phyloP scores from a whole-genome alignment of 2,797 vertebrate genomes.

The Enteromius fasciolatus region DNA sequence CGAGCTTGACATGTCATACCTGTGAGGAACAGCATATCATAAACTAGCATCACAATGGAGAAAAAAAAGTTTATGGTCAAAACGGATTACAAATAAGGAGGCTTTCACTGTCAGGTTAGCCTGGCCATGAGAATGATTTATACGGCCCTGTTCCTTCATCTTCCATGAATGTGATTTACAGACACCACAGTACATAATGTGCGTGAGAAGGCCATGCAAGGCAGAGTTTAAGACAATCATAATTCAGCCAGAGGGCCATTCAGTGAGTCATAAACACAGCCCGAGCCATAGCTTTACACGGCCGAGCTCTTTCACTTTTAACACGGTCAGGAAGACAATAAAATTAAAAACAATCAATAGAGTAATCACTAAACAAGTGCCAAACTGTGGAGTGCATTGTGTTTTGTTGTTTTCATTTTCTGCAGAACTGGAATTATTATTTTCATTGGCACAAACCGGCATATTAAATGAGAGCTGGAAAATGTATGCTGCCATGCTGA shows the following conservation, averaged over 20 bases:
- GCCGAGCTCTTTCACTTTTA: slow-evolving; percentile 14
- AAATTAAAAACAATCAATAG: slow-evolving; percentile 49
- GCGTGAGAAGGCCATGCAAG: slow-evolving; percentile 33
- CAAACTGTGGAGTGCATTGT: background rate
- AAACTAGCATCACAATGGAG: slow-evolving; percentile 16
- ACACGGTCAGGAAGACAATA: background rate
- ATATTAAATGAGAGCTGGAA: background rate
- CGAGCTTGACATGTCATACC: slow-evolving; percentile 92
- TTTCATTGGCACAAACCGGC: background rate
- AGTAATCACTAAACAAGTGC: slow-evolving; percentile 33
- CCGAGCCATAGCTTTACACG: slow-evolving; percentile 6
- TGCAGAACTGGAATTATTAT: background rate
- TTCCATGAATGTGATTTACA: slow-evolving; percentile 47
- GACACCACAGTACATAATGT: slow-evolving; percentile 24
- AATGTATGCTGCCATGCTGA: background rate
- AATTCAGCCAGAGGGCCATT: slow-evolving; percentile 41
- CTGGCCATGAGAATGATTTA: slow-evolving; percentile 38
- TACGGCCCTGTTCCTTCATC: background rate
- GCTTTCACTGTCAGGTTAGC: slow-evolving; percentile 12
- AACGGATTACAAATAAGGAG: slow-evolving; percentile 4
- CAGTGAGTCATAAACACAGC: slow-evolving; percentile 48
- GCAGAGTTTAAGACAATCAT: slow-evolving; percentile 38
- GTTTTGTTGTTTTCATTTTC: slow-evolving; percentile 4
- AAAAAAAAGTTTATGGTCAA: background rate
- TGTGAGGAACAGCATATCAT: slow-evolving; percentile 57